phyloP scores from a whole-genome alignment of 2,797 vertebrate species.

The Scarus forsteni region DNA sequence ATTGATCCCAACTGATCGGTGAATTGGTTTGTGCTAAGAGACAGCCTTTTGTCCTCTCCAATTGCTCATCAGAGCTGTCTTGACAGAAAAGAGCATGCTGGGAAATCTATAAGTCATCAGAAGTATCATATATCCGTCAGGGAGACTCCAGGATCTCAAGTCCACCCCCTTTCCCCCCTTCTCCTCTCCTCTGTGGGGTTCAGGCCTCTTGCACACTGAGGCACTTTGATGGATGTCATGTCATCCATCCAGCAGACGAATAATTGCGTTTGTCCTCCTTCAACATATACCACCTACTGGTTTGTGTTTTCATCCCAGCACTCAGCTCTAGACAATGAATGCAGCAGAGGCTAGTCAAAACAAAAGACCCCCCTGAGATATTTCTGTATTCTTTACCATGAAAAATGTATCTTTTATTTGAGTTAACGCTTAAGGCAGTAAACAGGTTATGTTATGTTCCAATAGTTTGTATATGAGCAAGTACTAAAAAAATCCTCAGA shows the following conservation, averaged over 20 bases:
- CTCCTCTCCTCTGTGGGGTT: constrained; percentile 24
- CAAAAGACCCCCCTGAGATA: not conserved
- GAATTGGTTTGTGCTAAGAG: constrained; percentile 38
- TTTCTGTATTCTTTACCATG: constrained; percentile 1
- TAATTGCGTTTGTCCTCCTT: constrained; percentile 45
- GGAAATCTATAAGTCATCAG: constrained; percentile 51
- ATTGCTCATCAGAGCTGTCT: constrained; percentile 19
- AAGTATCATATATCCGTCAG: constrained; percentile 49
- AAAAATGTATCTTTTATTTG: not conserved
- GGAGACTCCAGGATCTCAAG: constrained; percentile 21
- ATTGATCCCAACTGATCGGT: constrained; percentile 39
- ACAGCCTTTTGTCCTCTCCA: constrained; percentile 28
- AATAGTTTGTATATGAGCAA: too few species aligned
- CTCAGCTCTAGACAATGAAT: not conserved
- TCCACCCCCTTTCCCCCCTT: not conserved
- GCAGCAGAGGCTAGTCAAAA: not conserved
- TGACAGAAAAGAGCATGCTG: constrained; percentile 20
- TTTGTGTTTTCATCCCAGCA: constrained; percentile 31
- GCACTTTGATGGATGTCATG: constrained; percentile 64
- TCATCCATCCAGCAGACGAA: constrained; percentile 64
- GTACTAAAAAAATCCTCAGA: too few species aligned
- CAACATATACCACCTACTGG: constrained; percentile 24
- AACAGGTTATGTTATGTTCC: too few species aligned
- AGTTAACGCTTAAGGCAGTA: not conserved
- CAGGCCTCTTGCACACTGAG: constrained; percentile 36